phyloP scores from a whole-genome alignment of 2,888 invertebrate genomes.

The Brenthis ino region DNA sequence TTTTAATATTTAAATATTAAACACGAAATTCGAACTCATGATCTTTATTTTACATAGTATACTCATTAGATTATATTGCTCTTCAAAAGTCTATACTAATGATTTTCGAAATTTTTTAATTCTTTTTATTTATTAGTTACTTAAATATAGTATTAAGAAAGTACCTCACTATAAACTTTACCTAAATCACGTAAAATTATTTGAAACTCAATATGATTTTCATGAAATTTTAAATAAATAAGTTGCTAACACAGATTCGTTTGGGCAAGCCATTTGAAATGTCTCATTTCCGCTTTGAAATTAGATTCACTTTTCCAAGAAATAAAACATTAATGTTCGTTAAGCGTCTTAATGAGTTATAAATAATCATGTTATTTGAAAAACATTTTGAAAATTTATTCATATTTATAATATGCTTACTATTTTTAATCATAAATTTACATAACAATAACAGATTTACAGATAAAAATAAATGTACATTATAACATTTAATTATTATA shows the following conservation, averaged over 20 bases:
- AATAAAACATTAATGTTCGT: conserved; percentile 14
- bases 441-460: not conserved
- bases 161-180: too few species aligned
- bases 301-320: conserved; percentile 34
- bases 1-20: too few species aligned
- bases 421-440: not conserved
- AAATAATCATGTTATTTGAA: conserved; percentile 10
- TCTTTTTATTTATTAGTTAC: too few species aligned
- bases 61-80: too few species aligned
- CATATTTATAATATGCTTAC: not conserved
- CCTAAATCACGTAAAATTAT: too few species aligned
- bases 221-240: not conserved
- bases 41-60: too few species aligned
- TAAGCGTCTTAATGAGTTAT: conserved; percentile 12
- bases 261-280: conserved; percentile 39
- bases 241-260: conserved; percentile 10
- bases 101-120: too few species aligned
- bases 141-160: too few species aligned
- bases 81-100: too few species aligned
- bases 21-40: too few species aligned
- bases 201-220: too few species aligned
- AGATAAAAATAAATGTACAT: not conserved
- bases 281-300: conserved; percentile 42
- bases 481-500: not conserved
- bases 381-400: conserved; percentile 10